A percentile compares a stretch with the other conserved stretches of the same genome.
phyloP scores from a whole-genome alignment of 1,140 invertebrate species.

The Hetaerina americana region DNA sequence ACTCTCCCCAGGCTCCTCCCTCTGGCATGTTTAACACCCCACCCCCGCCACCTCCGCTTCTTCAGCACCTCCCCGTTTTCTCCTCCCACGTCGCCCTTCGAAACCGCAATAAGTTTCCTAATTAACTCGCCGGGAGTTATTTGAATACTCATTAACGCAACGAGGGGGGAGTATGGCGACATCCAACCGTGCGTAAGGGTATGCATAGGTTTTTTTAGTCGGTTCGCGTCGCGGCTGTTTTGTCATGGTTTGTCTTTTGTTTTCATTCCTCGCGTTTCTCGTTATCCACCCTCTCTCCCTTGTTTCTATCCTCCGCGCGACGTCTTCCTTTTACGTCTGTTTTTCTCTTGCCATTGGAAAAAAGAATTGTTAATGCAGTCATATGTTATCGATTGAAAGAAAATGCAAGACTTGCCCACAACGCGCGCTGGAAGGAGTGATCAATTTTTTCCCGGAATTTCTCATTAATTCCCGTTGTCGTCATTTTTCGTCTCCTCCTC shows the following conservation, averaged over 20 bases:
- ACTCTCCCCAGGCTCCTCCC: no score
- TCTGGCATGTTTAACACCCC: no score
- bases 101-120: neutral
- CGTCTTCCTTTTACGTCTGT: neutral
- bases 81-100: neutral
- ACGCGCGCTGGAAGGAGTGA: no score
- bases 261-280: neutral
- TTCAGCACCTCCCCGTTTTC: neutral
- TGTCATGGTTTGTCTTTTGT: neutral
- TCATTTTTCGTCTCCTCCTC: no score
- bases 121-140: neutral
- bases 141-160: neutral
- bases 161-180: neutral
- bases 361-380: no score
- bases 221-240: neutral
- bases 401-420: no score
- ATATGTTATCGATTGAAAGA: no score
- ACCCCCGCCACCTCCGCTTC: neutral
- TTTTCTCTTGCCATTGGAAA: no score
- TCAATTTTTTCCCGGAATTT: no score
- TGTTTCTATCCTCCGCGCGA: neutral
- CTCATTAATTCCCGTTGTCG: no score
- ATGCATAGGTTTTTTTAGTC: neutral
- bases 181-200: neutral
- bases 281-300: no score